Percentiles rank a stretch among this genome's conserved stretches.
Conservation (phyloP, 2,888 invertebrate genomes). For the Hirtodrosophila trivittata region DNA sequence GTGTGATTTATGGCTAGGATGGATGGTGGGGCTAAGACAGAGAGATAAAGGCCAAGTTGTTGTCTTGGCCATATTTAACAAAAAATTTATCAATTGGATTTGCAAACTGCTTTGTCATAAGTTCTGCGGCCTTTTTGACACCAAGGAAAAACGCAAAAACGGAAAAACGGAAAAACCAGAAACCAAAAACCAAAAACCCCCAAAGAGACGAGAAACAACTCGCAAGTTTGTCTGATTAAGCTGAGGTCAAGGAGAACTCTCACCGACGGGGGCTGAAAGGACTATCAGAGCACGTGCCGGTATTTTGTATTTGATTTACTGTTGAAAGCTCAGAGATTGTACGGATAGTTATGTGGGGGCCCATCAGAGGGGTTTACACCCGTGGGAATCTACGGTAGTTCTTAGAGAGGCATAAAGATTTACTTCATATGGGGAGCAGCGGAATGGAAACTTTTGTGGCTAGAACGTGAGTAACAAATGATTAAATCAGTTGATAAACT, state of each 20-base stretch:
- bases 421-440: neutral
- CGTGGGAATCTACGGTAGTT: constrained; percentile 33
- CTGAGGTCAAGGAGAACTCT: constrained; percentile 31
- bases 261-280: constrained; percentile 18
- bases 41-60: constrained; percentile 22
- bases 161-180: constrained; percentile 1
- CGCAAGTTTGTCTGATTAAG: constrained; percentile 51
- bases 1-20: constrained; percentile 70
- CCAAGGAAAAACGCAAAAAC: constrained; percentile 5
- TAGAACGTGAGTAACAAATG: constrained; percentile 1
- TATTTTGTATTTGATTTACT: constrained; percentile 76
- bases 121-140: constrained; percentile 62
- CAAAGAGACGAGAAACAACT: constrained; percentile 30
- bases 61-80: constrained; percentile 57
- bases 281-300: constrained; percentile 63
- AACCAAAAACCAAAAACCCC: neutral
- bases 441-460: neutral
- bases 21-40: constrained; percentile 40
- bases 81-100: constrained; percentile 77
- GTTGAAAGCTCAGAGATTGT: constrained; percentile 52
- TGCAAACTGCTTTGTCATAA: constrained; percentile 76
- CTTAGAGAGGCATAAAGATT: constrained; percentile 14
- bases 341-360: constrained; percentile 2
- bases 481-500: constrained; percentile 13
- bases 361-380: too few relatives aligned